Conservation (phyloP, 2,797 vertebrate species). For the Hipposideros larvatus region DNA sequence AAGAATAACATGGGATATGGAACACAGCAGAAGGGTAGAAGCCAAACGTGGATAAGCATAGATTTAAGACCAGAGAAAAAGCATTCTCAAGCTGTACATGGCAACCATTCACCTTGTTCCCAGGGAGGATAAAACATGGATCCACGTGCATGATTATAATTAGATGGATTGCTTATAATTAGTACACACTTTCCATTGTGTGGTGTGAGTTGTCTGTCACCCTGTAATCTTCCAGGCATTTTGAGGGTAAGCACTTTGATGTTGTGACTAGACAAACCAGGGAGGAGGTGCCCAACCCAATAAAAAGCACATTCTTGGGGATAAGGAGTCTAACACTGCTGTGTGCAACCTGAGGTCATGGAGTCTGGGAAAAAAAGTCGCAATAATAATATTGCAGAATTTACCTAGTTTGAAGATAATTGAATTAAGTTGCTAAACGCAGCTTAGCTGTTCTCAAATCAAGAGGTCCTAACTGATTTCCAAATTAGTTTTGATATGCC, state of each 20-base stretch:
- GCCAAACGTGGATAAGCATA: neutral
- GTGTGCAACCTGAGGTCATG: neutral
- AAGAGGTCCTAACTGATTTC: neutral
- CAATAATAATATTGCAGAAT: neutral
- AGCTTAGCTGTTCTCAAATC: neutral
- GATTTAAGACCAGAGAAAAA: neutral
- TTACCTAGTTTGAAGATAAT: neutral
- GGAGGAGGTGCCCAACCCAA: neutral
- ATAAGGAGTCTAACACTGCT: neutral
- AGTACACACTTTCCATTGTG: neutral
- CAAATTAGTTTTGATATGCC: neutral
- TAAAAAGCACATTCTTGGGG: neutral
- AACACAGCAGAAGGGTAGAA: neutral
- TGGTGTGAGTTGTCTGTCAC: neutral
- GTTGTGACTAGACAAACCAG: neutral
- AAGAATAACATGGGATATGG: neutral
- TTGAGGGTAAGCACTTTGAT: neutral
- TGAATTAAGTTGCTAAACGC: neutral
- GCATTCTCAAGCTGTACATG: neutral
- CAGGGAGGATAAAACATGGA: neutral
- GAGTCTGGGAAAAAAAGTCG: neutral
- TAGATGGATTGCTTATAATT: neutral
- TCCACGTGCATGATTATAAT: neutral
- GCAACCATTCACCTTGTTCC: neutral
- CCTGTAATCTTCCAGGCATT: neutral